phyloP scores from a whole-genome alignment of 2,113 vertebrate species.

The Galeopterus variegatus region DNA sequence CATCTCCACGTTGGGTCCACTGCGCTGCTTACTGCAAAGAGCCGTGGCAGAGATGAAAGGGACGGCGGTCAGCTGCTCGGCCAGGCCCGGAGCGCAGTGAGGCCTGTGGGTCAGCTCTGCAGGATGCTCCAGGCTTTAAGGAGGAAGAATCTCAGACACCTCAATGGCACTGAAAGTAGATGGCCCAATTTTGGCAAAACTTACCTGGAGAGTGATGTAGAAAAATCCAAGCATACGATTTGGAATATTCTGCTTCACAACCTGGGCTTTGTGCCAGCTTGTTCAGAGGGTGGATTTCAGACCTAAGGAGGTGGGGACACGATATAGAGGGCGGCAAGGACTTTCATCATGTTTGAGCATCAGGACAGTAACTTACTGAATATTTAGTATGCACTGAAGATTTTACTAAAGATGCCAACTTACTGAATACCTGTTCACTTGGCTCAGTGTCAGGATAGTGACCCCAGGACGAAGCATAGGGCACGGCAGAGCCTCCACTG shows the following conservation, averaged over 20 bases:
- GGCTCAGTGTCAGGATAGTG: neutral
- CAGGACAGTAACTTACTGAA: too few relatives aligned
- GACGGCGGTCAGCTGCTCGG: too few relatives aligned
- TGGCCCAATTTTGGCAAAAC: accelerated
- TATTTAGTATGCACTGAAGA: neutral
- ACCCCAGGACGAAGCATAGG: too few relatives aligned
- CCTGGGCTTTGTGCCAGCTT: accelerated
- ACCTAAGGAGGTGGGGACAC: neutral
- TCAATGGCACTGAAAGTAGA: neutral
- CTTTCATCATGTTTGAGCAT: too few relatives aligned
- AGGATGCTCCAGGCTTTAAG: accelerated
- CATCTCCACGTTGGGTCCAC: too few relatives aligned
- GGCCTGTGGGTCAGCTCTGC: too few relatives aligned
- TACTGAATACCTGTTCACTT: neutral
- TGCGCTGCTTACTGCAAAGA: accelerated
- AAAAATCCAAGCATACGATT: accelerated
- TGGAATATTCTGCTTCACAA: too few relatives aligned
- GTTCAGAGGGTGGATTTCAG: neutral
- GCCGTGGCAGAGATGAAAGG: neutral
- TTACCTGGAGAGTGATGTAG: neutral
- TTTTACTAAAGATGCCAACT: neutral
- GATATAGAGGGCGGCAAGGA: too few relatives aligned
- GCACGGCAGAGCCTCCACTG: too few relatives aligned
- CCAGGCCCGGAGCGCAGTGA: too few relatives aligned
- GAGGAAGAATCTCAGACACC: neutral